Percentiles rank a stretch among this genome's conserved stretches.
Evolutionary conservation across 2,888 invertebrate species (phyloP).

Genomic region (Pinctada fucata): DNA sequence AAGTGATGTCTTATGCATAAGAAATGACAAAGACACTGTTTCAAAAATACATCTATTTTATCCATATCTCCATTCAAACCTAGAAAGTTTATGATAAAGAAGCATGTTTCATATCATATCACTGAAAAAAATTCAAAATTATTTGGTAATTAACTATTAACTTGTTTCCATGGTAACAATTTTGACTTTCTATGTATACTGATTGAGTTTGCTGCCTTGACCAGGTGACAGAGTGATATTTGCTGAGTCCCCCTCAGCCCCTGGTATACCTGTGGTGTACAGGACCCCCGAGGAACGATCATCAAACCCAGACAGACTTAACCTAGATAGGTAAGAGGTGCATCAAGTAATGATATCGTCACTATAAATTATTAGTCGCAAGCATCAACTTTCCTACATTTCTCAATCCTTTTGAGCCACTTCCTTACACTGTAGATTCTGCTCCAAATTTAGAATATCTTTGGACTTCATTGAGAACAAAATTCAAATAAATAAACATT

Average conservation of each 20-base stretch:
- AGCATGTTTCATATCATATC: too few species aligned
- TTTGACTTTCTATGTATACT: too few species aligned
- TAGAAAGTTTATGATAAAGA: too few species aligned
- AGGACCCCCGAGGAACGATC: conserved; percentile 84
- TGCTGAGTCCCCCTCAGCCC: conserved; percentile 72
- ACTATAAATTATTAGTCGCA: background rate
- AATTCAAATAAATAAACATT: too few species aligned
- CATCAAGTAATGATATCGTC: background rate
- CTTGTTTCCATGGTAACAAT: too few species aligned
- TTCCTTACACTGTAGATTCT: background rate
- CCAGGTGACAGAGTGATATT: conserved; percentile 75
- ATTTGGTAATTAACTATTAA: too few species aligned
- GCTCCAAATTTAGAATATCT: background rate
- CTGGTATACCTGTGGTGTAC: conserved; percentile 75
- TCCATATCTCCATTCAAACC: too few species aligned
- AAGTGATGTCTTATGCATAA: too few species aligned
- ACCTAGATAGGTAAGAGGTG: conserved; percentile 84
- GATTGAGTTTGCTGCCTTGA: conserved; percentile 14
- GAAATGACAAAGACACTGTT: too few species aligned
- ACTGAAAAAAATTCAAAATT: too few species aligned
- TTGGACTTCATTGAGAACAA: too few species aligned
- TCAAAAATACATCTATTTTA: too few species aligned
- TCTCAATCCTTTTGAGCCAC: background rate
- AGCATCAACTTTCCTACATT: background rate
- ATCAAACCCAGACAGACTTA: conserved; percentile 91